phyloP scores from a whole-genome alignment of 2,797 vertebrate genomes.

The Thalassophryne amazonica region DNA sequence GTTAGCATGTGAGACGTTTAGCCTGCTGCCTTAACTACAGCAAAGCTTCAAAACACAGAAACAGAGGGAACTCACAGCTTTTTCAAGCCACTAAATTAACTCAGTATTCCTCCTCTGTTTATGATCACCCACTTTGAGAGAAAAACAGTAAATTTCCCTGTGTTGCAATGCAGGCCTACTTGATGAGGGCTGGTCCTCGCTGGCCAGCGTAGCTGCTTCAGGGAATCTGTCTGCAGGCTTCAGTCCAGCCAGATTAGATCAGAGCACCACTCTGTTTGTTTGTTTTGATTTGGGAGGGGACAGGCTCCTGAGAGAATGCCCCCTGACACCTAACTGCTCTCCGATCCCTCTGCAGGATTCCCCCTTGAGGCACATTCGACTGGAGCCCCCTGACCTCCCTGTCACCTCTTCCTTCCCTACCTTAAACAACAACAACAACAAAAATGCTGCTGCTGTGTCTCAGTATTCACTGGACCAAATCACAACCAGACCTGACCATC shows the following conservation, averaged over 20 bases:
- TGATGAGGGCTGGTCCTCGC: too few species aligned
- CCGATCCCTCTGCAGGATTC: slow-evolving; percentile 62
- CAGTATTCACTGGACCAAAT: slow-evolving; percentile 68
- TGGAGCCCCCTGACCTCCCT: slow-evolving; percentile 72
- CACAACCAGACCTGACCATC: slow-evolving; percentile 71
- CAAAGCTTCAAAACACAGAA: slow-evolving; percentile 59
- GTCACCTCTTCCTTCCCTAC: slow-evolving; percentile 61
- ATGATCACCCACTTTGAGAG: too few species aligned
- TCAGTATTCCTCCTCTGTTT: too few species aligned
- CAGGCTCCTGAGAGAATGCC: slow-evolving; percentile 49
- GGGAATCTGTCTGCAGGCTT: slow-evolving; percentile 54
- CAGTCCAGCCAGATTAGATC: slow-evolving; percentile 64
- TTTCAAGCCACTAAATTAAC: too few species aligned
- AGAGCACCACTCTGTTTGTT: slow-evolving; percentile 76
- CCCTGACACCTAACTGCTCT: slow-evolving; percentile 35
- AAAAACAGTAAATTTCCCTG: too few species aligned
- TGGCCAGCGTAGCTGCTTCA: slow-evolving; percentile 30
- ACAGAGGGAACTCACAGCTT: slow-evolving; percentile 52
- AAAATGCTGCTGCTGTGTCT: slow-evolving; percentile 56
- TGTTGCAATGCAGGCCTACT: too few species aligned
- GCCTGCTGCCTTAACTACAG: slow-evolving; percentile 62
- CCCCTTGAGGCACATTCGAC: slow-evolving; percentile 64
- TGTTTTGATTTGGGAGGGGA: slow-evolving; percentile 75
- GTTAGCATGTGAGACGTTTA: slow-evolving; percentile 65
- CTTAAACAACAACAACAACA: slow-evolving; percentile 52